A percentile compares a stretch with the other conserved stretches of the same genome.
Conservation (phyloP, 2,888 invertebrate species). For the Falcaria lacertinaria region DNA sequence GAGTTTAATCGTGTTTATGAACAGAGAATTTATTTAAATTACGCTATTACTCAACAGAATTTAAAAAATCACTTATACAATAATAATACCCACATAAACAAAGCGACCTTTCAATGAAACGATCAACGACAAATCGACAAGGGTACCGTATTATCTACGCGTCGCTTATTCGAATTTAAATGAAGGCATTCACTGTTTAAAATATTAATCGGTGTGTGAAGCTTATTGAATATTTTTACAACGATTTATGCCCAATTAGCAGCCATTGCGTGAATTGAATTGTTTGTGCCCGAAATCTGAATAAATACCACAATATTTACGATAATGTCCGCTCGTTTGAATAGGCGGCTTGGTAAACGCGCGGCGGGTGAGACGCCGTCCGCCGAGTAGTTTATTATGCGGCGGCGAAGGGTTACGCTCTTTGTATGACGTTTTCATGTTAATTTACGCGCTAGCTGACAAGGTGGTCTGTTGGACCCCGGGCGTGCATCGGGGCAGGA, state of each 20-base stretch:
- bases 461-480: slow-evolving; percentile 64
- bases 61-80: slow-evolving; percentile 19
- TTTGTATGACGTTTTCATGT: slow-evolving; percentile 71
- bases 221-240: slow-evolving; percentile 74
- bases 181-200: slow-evolving; percentile 63
- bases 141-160: slow-evolving; percentile 53
- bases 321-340: slow-evolving; percentile 69
- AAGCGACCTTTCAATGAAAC: slow-evolving; percentile 36
- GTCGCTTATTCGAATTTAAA: slow-evolving; percentile 62
- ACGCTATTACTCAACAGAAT: neutral
- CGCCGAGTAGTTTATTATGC: slow-evolving; percentile 55
- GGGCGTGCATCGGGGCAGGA: slow-evolving; percentile 27
- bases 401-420: slow-evolving; percentile 68
- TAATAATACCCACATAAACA: slow-evolving; percentile 42
- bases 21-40: neutral
- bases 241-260: slow-evolving; percentile 77
- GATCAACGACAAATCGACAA: slow-evolving; percentile 55
- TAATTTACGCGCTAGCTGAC: slow-evolving; percentile 63
- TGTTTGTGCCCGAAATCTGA: slow-evolving; percentile 74
- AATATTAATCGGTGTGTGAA: slow-evolving; percentile 71
- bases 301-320: slow-evolving; percentile 79
- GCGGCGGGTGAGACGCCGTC: slow-evolving; percentile 53
- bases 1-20: too few relatives aligned
- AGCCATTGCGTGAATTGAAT: slow-evolving; percentile 76
- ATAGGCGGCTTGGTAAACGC: slow-evolving; percentile 55